Evolutionary conservation across 2,888 invertebrate genomes (phyloP).

Genomic region (Xestia xanthographa): DNA sequence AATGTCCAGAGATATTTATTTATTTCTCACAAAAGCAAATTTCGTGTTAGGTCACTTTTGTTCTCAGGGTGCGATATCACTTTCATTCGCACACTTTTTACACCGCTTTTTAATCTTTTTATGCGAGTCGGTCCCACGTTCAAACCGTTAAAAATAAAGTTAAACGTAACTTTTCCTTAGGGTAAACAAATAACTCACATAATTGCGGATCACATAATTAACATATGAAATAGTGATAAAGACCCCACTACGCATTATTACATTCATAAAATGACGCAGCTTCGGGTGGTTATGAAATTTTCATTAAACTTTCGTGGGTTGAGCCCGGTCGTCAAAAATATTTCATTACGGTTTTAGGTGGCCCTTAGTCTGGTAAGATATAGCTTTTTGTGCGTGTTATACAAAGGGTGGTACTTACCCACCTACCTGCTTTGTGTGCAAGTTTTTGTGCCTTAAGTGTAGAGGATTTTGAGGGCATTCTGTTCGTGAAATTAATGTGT

Average conservation of each 20-base stretch:
- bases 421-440: constrained; percentile 58
- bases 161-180: not conserved
- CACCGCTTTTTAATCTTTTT: not conserved
- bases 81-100: not conserved
- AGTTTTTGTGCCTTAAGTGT: constrained; percentile 58
- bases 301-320: constrained; percentile 66
- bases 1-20: too few relatives aligned
- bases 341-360: constrained; percentile 68
- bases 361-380: constrained; percentile 63
- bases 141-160: not conserved
- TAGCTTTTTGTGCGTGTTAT: constrained; percentile 63
- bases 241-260: constrained; percentile 60
- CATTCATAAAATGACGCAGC: constrained; percentile 60
- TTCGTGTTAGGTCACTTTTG: too few relatives aligned
- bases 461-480: constrained; percentile 47
- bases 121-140: not conserved
- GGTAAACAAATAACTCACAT: constrained; percentile 40
- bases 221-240: constrained; percentile 58
- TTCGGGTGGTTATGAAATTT: constrained; percentile 66
- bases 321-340: constrained; percentile 69
- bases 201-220: constrained; percentile 58
- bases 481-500: constrained; percentile 33
- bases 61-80: too few relatives aligned
- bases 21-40: too few relatives aligned
- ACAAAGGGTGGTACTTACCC: constrained; percentile 50